Evolutionary conservation across 2,113 vertebrate species (phyloP).

Genomic region (Poecile atricapillus): DNA sequence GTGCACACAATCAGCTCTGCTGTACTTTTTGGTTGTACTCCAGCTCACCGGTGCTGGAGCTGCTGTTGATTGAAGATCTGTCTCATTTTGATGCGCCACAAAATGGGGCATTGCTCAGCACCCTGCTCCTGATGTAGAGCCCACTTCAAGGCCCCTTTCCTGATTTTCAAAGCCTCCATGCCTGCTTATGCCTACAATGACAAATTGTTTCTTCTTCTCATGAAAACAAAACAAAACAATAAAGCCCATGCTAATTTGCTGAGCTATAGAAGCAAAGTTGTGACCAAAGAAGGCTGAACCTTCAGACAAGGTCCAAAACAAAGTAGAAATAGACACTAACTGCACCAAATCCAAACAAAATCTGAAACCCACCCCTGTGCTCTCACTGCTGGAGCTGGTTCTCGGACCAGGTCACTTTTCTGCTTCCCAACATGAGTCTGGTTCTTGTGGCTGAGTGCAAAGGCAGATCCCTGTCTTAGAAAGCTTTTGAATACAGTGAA

Average conservation of each 20-base stretch:
- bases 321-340: neutral
- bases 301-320: neutral
- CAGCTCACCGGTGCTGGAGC: rapidly evolving
- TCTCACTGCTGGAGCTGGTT: neutral
- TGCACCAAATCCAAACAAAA: neutral
- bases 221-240: neutral
- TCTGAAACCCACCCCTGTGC: neutral
- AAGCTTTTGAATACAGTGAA: neutral
- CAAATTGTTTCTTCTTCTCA: neutral
- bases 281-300: neutral
- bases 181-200: neutral
- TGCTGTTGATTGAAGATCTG: neutral
- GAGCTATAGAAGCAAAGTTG: neutral
- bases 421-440: neutral
- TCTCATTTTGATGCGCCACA: rapidly evolving
- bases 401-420: neutral
- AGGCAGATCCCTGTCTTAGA: neutral
- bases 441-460: neutral
- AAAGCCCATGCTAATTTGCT: neutral
- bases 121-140: neutral
- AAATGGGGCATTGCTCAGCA: neutral
- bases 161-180: neutral
- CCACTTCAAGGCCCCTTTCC: neutral
- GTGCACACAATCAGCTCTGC: neutral
- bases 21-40: neutral